A percentile compares a stretch with the other conserved stretches of the same genome.
Conservation (phyloP, 2,113 vertebrate genomes). For the Xenus cinereus region DNA sequence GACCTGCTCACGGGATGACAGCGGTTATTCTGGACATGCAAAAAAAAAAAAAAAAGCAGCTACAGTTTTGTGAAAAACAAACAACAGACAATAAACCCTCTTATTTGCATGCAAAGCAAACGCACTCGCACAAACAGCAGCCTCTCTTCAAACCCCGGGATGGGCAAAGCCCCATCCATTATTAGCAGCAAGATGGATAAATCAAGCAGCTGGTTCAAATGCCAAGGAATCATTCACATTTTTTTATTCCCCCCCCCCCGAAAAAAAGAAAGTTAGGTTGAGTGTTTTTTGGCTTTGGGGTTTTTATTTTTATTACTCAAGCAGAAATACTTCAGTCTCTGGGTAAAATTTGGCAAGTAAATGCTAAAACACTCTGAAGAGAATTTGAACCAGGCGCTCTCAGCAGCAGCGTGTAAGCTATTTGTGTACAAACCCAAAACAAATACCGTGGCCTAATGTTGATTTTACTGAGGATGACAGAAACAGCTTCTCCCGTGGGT, state of each 20-base stretch:
- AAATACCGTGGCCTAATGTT: neutral
- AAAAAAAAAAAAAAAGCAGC: neutral
- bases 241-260: neutral
- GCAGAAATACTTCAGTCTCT: neutral
- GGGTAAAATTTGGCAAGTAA: neutral
- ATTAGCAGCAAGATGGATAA: neutral
- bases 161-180: neutral
- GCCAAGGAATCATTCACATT: neutral
- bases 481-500: neutral
- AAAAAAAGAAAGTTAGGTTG: neutral
- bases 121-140: neutral
- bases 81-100: conserved; percentile 6
- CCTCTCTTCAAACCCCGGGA: neutral
- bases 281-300: neutral
- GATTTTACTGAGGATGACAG: neutral
- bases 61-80: neutral
- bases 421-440: neutral
- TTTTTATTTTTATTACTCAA: neutral
- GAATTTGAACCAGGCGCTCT: neutral
- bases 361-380: neutral
- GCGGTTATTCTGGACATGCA: neutral
- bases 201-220: neutral
- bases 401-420: rapidly evolving
- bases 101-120: conserved; percentile 34
- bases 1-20: neutral